phyloP scores from a whole-genome alignment of 1,140 invertebrate species.

The Brachystomella parvula region DNA sequence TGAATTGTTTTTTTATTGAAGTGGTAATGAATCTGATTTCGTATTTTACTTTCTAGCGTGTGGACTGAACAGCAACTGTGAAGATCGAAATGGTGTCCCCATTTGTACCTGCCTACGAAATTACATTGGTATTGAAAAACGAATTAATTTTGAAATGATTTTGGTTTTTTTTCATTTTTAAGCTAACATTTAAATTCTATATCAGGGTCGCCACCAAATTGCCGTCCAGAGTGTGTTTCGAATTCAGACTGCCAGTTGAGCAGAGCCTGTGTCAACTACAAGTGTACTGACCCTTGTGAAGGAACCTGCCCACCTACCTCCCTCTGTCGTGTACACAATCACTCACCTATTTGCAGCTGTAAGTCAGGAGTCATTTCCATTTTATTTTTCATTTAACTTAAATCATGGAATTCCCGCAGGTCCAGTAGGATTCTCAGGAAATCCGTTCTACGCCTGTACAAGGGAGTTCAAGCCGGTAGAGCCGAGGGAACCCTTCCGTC shows the following conservation, averaged over 20 bases:
- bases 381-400: no score
- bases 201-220: conserved; percentile 51
- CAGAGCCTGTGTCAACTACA: conserved; percentile 6
- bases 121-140: conserved; percentile 26
- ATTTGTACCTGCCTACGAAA: conserved; percentile 49
- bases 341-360: conserved; percentile 8
- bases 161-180: no score
- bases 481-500: background rate
- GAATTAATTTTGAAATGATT: no score
- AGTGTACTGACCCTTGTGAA: conserved; percentile 56
- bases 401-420: conserved; percentile 46
- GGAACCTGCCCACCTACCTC: conserved; percentile 50
- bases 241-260: conserved; percentile 47
- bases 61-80: conserved; percentile 59
- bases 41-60: conserved; percentile 42
- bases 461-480: background rate
- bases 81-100: conserved; percentile 37
- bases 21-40: background rate
- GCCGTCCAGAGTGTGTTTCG: conserved; percentile 41
- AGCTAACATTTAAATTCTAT: no score
- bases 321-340: conserved; percentile 8
- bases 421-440: conserved; percentile 57
- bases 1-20: background rate
- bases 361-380: background rate
- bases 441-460: conserved; percentile 61